A percentile compares a stretch with the other conserved stretches of the same genome.
These are phyloP conservation scores for Phaonia tiefii DNA, from an alignment of 2,888 invertebrate species.

Conservation along the genomic window DNA sequence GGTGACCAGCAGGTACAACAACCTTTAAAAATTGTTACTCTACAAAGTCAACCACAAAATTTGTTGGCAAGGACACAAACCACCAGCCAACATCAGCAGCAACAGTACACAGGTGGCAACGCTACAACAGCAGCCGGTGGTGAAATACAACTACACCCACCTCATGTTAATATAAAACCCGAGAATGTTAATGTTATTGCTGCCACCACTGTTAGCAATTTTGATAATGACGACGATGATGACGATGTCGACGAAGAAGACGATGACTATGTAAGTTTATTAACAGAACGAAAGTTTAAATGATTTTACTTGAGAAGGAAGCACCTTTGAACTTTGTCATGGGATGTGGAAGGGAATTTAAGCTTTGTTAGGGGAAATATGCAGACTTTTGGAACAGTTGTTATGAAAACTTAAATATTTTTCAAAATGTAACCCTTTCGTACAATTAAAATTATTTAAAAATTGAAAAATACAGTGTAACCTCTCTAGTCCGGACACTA, in stretches of 20 bases:
- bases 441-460: no score
- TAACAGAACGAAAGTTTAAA: no score
- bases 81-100: conserved; percentile 31
- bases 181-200: conserved; percentile 72
- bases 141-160: conserved; percentile 56
- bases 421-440: no score
- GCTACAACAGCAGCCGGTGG: conserved; percentile 42
- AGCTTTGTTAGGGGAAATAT: no score
- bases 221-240: conserved; percentile 83
- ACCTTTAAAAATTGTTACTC: conserved; percentile 60
- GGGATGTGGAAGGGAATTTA: no score
- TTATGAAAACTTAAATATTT: no score
- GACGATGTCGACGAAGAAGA: conserved; percentile 87
- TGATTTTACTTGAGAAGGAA: no score
- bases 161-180: conserved; percentile 62
- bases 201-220: conserved; percentile 64
- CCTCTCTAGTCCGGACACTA: no score
- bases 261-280: conserved; percentile 83
- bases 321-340: no score
- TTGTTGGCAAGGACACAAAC: conserved; percentile 63
- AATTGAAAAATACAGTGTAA: no score
- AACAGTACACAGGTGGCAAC: conserved; percentile 10
- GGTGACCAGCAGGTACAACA: conserved; percentile 51
- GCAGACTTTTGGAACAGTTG: no score
- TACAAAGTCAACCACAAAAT: conserved; percentile 68